phyloP scores from a whole-genome alignment of 2,797 vertebrate genomes.

The Alcedo quadribrachys region DNA sequence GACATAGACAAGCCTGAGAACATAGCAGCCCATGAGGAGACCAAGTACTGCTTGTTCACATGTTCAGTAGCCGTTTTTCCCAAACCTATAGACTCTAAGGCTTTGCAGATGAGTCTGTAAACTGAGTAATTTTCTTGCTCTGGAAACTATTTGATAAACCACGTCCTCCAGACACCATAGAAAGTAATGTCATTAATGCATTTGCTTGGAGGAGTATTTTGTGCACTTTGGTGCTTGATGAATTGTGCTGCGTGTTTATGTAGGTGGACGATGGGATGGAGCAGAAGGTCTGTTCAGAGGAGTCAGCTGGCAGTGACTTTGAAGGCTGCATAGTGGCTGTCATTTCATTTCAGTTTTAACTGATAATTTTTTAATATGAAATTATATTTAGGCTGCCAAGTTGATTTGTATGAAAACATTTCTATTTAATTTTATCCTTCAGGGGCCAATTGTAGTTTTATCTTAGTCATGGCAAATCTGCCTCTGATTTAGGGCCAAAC shows the following conservation, averaged over 20 bases:
- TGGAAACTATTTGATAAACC: background rate
- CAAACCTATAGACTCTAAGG: background rate
- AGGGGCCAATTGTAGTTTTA: background rate
- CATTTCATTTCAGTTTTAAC: background rate
- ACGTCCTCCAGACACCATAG: background rate
- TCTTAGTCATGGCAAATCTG: background rate
- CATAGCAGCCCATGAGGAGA: background rate
- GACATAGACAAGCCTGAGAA: background rate
- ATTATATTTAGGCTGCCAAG: constrained; percentile 17
- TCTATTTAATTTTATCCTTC: constrained; percentile 21
- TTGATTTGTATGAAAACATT: constrained; percentile 16
- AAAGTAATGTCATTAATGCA: background rate
- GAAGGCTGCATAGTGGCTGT: background rate
- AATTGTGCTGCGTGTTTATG: background rate
- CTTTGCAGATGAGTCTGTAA: background rate
- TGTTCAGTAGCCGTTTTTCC: background rate
- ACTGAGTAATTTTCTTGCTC: background rate
- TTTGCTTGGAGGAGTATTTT: background rate
- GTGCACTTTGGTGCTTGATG: background rate
- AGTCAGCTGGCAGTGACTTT: background rate
- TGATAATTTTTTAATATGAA: background rate
- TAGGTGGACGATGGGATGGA: background rate
- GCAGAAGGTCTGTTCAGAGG: constrained; percentile 5
- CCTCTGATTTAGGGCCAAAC: background rate
- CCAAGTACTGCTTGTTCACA: background rate